phyloP scores from a whole-genome alignment of 1,140 invertebrate species.

The Epicauta chinensis region DNA sequence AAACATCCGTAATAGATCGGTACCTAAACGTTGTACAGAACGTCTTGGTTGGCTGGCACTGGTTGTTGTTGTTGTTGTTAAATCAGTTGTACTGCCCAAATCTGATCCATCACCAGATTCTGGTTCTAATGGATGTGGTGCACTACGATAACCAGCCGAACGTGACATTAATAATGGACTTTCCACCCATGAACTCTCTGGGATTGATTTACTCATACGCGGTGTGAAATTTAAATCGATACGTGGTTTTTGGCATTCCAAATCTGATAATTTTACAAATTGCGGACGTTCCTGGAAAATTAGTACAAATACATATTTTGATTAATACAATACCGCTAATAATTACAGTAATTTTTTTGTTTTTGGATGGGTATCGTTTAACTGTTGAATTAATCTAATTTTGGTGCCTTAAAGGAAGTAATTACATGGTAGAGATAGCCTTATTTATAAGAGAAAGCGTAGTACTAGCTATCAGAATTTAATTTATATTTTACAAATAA shows the following conservation, averaged over 20 bases:
- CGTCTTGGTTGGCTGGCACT: conserved; percentile 38
- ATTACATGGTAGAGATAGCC: no score
- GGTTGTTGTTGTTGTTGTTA: not conserved
- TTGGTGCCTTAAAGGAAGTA: no score
- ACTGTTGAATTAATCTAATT: no score
- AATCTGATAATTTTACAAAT: conserved; percentile 39
- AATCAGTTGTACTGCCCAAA: conserved; percentile 8
- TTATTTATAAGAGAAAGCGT: no score
- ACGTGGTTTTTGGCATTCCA: conserved; percentile 36
- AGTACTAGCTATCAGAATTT: no score
- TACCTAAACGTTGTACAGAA: conserved; percentile 58
- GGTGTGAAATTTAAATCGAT: conserved; percentile 33
- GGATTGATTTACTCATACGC: conserved; percentile 43
- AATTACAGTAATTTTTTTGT: no score
- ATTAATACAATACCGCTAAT: no score
- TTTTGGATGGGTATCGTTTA: no score
- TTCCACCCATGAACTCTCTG: conserved; percentile 59
- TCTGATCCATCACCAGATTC: conserved; percentile 24
- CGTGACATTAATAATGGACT: conserved; percentile 55
- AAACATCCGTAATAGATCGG: conserved; percentile 83
- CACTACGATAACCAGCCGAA: conserved; percentile 46
- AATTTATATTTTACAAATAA: no score
- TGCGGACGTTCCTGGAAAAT: conserved; percentile 14
- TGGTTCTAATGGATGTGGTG: conserved; percentile 37
- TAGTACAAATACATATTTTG: no score